Evolutionary conservation across 2,888 invertebrate species (phyloP).

Genomic region (Hydriomena furcata): DNA sequence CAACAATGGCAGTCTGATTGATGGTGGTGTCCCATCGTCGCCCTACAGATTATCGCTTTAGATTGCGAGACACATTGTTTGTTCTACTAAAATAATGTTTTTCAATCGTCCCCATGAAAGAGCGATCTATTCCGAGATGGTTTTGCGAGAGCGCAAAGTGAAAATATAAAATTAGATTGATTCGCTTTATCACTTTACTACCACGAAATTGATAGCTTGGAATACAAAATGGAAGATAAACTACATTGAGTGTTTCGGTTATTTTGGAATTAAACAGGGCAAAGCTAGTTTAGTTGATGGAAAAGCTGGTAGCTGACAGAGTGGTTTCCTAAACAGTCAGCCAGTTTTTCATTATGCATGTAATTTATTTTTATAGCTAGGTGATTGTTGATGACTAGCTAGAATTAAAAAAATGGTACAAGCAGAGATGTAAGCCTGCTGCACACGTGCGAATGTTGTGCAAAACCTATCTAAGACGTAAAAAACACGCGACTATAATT

Average conservation of each 20-base stretch:
- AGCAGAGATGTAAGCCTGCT: no score
- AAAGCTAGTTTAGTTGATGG: no score
- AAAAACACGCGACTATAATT: slow-evolving; percentile 53
- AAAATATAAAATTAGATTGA: slow-evolving; percentile 11
- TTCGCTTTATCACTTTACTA: slow-evolving; percentile 1
- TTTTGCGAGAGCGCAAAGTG: slow-evolving; percentile 17
- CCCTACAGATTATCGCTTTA: slow-evolving; percentile 59
- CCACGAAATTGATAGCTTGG: slow-evolving; percentile 2
- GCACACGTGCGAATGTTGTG: neutral
- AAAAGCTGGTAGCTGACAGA: no score
- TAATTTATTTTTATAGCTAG: no score
- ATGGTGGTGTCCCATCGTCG: slow-evolving; percentile 51
- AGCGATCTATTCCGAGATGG: slow-evolving; percentile 33
- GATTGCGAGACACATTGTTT: slow-evolving; percentile 61
- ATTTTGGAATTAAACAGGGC: neutral
- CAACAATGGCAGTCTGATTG: slow-evolving; percentile 53
- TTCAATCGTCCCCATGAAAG: slow-evolving; percentile 45
- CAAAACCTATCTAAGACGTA: slow-evolving; percentile 25
- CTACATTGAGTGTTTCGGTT: neutral
- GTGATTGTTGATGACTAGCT: no score
- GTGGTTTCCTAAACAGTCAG: no score
- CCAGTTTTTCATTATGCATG: no score
- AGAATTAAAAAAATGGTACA: no score
- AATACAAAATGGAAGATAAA: neutral
- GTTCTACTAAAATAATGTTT: slow-evolving; percentile 52